Conservation (phyloP, 2,113 vertebrate genomes). For the Pachypanchax playfairii region DNA sequence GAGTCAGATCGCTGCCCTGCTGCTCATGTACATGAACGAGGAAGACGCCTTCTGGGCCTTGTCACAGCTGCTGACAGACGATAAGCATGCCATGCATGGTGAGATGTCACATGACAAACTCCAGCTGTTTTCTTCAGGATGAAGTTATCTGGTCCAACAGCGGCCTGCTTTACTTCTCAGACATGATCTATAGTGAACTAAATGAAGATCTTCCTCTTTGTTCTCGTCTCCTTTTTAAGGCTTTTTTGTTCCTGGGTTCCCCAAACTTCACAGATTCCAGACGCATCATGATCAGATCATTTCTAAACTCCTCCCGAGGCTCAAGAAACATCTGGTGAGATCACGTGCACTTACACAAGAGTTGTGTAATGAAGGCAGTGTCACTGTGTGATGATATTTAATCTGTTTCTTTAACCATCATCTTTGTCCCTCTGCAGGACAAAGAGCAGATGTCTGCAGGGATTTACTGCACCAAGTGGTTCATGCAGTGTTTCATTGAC, state of each 20-base stretch:
- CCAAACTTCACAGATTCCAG: conserved; percentile 91
- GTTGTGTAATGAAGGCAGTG: background rate
- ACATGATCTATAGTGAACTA: background rate
- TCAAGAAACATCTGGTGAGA: conserved; percentile 89
- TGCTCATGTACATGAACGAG: conserved; percentile 89
- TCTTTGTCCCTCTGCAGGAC: conserved; percentile 76
- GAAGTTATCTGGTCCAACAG: too few relatives aligned
- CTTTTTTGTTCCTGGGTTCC: conserved; percentile 91
- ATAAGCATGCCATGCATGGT: conserved; percentile 88
- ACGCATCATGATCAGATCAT: conserved; percentile 89
- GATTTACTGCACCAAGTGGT: conserved; percentile 93
- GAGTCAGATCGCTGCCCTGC: conserved; percentile 89
- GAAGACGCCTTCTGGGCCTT: conserved; percentile 91
- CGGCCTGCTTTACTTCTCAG: background rate
- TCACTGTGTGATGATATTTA: background rate
- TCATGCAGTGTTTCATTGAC: conserved; percentile 92
- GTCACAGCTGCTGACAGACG: conserved; percentile 86
- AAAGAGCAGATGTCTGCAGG: conserved; percentile 90
- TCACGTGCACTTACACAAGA: background rate
- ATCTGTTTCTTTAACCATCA: background rate
- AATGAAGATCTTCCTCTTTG: background rate
- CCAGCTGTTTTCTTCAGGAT: too few relatives aligned
- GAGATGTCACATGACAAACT: too few relatives aligned
- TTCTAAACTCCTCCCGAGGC: conserved; percentile 87
- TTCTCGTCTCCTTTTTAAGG: conserved; percentile 54